These are phyloP conservation scores for Papilio glaucus DNA, from an alignment of 1,140 invertebrate genomes.

Conservation along the genomic window DNA sequence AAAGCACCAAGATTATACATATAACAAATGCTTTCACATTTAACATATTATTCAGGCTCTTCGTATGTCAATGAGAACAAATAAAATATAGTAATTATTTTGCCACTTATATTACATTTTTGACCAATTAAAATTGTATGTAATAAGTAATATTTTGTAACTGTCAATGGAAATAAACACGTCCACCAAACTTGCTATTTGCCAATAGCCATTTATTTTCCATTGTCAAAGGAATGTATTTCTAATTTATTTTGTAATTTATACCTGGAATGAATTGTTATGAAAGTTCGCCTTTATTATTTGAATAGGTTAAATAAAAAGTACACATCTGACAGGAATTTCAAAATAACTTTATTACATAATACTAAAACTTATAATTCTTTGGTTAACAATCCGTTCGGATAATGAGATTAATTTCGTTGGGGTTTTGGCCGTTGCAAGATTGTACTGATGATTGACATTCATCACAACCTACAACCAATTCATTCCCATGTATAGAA, in stretches of 20 bases:
- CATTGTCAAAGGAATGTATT: not conserved
- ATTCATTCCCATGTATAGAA: slow-evolving; percentile 18
- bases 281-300: not conserved
- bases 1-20: slow-evolving; percentile 4
- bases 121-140: slow-evolving; percentile 25
- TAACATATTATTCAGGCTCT: slow-evolving; percentile 16
- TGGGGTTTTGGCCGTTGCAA: slow-evolving; percentile 1
- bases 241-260: slow-evolving; percentile 13
- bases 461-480: slow-evolving; percentile 25
- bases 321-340: not conserved
- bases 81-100: slow-evolving; percentile 25
- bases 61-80: slow-evolving; percentile 21
- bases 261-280: slow-evolving; percentile 14
- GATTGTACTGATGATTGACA: slow-evolving; percentile 27
- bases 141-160: slow-evolving; percentile 31
- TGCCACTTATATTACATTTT: slow-evolving; percentile 37
- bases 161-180: slow-evolving; percentile 27
- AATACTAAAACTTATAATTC: not conserved
- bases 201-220: slow-evolving; percentile 2
- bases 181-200: slow-evolving; percentile 11
- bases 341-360: not conserved
- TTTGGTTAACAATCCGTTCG: slow-evolving; percentile 30
- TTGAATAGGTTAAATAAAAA: not conserved
- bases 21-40: not conserved
- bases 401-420: slow-evolving; percentile 42